Evolutionary conservation across 2,888 invertebrate genomes (phyloP), one percentile per base, ranked within the genome.

Genomic region (Terebella lapidaria): DNA sequence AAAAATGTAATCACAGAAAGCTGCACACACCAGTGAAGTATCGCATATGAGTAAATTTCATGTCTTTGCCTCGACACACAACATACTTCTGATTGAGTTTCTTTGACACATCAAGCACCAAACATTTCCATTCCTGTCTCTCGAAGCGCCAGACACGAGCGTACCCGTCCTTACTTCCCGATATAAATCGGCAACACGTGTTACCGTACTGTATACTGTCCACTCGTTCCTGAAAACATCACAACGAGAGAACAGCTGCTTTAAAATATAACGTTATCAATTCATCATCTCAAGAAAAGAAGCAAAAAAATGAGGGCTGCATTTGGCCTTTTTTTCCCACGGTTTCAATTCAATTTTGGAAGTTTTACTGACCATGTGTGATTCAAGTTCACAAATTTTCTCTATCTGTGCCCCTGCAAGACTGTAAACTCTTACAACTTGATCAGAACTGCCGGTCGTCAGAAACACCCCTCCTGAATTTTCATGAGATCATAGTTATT

Each of bases 171-270:
- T 93, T 93, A 72, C 92, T 91, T 10, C 96, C 97, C 22, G 93
- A 94, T 61, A 95, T 87, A 81, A 99, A 95, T 64, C 89, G 85
- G 57, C 94, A 84, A 0, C 91, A 91, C 47, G 85, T 84, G 80
- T 94, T 92, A 46, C 94, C 90, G 92, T 97, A 99, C 72, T 92
- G 90, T 57, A 99, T 89, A 58, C 93, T 93, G 83, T 99, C 96
- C 2, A 97, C 95, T 1, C 92, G 88, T 81, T 96, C 96, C 81
- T 81, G 61, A 46, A 62, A 63, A 15, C 3, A 53, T n/a, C n/a
- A n/a, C 61, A 27, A 25, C 47, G 45, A 15, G 27, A n/a, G n/a
- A 10, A 18, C 25, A 42, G 24, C 22, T 54, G 24, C 15, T 22
- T 25, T 54, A 51, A 30, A 54, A 54, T n/a, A n/a, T 22, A 29